Conservation (phyloP, 2,888 invertebrate species). For the Itoplectis maculator region DNA sequence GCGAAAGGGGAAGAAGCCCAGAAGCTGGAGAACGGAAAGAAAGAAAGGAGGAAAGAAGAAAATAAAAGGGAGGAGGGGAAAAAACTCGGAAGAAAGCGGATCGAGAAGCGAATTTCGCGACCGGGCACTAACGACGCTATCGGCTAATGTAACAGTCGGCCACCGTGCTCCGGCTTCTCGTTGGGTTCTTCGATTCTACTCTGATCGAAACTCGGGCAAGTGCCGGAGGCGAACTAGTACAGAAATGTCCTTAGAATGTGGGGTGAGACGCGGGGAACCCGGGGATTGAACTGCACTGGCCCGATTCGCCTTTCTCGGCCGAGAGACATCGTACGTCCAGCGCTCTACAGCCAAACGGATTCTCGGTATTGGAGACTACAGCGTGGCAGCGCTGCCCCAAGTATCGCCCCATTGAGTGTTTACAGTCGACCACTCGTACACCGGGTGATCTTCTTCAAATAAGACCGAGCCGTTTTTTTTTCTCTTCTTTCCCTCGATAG, state of each 20-base stretch:
- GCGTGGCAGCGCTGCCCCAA: not conserved
- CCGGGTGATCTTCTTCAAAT: slow-evolving; percentile 37
- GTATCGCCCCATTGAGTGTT: slow-evolving; percentile 36
- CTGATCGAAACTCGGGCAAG: slow-evolving; percentile 48
- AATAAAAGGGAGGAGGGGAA: not conserved
- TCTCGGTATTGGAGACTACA: slow-evolving; percentile 30
- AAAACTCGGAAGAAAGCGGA: slow-evolving; percentile 13
- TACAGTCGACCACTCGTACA: slow-evolving; percentile 44
- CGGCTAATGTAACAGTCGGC: slow-evolving; percentile 38
- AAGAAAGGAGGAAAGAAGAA: not conserved
- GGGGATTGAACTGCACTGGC: slow-evolving; percentile 40
- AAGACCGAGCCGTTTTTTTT: slow-evolving; percentile 20
- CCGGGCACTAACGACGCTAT: slow-evolving; percentile 54
- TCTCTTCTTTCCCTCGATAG: not conserved
- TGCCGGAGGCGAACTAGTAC: slow-evolving; percentile 46
- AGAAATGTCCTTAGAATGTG: slow-evolving; percentile 32
- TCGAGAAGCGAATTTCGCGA: slow-evolving; percentile 57
- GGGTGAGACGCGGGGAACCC: not conserved
- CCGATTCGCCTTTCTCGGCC: slow-evolving; percentile 20
- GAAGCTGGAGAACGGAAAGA: not conserved
- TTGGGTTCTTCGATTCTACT: slow-evolving; percentile 48
- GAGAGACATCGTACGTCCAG: slow-evolving; percentile 32
- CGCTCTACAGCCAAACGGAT: slow-evolving; percentile 32
- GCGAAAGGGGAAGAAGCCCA: slow-evolving; percentile 16
- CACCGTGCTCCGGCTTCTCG: slow-evolving; percentile 20